phyloP scores from a whole-genome alignment of 2,113 vertebrate genomes.

The Oryzias celebensis region DNA sequence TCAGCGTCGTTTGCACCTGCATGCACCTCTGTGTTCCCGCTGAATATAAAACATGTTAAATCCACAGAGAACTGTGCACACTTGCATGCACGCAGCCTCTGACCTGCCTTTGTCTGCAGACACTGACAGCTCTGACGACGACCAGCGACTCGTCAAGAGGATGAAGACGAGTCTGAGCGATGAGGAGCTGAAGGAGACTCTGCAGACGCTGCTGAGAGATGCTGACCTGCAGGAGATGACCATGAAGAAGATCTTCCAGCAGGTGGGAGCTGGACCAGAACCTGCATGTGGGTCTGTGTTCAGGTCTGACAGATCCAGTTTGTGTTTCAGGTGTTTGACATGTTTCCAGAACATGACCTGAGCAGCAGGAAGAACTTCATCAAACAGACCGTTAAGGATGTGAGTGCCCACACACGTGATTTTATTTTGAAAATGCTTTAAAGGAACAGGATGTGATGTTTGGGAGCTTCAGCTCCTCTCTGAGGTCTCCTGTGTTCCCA shows the following conservation, averaged over 20 bases:
- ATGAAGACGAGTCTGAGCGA: constrained; percentile 87
- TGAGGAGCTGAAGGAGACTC: constrained; percentile 87
- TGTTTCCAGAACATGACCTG: constrained; percentile 89
- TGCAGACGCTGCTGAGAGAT: constrained; percentile 85
- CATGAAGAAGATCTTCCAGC: constrained; percentile 96
- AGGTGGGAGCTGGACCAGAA: constrained; percentile 66
- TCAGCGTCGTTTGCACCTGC: no score
- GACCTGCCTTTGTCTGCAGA: neutral
- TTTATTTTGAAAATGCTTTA: neutral
- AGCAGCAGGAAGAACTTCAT: constrained; percentile 89
- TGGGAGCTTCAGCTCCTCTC: neutral
- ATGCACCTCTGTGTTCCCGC: no score
- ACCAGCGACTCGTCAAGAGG: constrained; percentile 92
- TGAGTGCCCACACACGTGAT: constrained; percentile 66
- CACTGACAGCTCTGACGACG: constrained; percentile 89
- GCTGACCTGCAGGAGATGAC: constrained; percentile 94
- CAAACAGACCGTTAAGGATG: constrained; percentile 91
- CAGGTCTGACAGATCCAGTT: neutral
- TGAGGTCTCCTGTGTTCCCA: neutral
- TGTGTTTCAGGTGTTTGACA: constrained; percentile 87
- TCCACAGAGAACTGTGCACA: neutral
- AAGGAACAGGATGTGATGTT: neutral
- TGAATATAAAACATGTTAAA: no score
- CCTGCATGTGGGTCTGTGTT: neutral
- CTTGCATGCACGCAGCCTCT: neutral